Evolutionary conservation across 2,113 vertebrate species (phyloP).

Genomic region (Blennius ocellaris): DNA sequence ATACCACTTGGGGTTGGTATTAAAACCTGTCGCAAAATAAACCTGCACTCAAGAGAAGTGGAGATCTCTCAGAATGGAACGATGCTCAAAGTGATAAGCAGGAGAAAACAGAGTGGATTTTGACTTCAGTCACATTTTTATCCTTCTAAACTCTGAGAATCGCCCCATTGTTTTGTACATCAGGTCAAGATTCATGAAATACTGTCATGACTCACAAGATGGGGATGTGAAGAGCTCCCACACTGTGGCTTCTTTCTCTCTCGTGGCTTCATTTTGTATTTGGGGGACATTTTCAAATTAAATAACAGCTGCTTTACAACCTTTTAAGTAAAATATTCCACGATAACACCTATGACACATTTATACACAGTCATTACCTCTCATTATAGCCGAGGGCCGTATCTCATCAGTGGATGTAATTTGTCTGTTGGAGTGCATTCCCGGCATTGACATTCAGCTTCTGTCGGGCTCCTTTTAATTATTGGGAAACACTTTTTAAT

Average conservation of each 20-base stretch:
- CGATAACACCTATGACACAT: constrained; percentile 48
- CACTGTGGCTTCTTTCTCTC: constrained; percentile 13
- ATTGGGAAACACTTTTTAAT: constrained; percentile 26
- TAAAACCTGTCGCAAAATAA: no score
- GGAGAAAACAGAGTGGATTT: no score
- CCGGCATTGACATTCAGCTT: constrained; percentile 37
- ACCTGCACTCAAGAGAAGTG: no score
- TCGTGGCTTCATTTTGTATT: constrained; percentile 25
- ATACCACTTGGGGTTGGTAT: no score
- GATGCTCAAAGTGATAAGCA: no score
- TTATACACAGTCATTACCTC: constrained; percentile 59
- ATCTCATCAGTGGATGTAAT: constrained; percentile 53
- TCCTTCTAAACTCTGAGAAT: no score
- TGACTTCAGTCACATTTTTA: no score
- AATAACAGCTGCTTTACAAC: constrained; percentile 42
- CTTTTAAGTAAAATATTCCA: constrained; percentile 41
- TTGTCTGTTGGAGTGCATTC: constrained; percentile 39
- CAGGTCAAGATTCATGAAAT: constrained; percentile 25
- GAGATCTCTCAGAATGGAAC: no score
- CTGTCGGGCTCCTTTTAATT: constrained; percentile 21
- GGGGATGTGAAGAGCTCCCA: constrained; percentile 20
- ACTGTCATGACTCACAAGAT: constrained; percentile 1
- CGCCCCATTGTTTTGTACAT: background rate
- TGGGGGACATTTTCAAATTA: constrained; percentile 28
- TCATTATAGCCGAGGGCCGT: constrained; percentile 48